These are phyloP conservation scores for Danio rerio DNA, from an alignment of 2,113 vertebrate species.

Conservation along the genomic window GRCz12tu NC_133176.1:48401501-48402000, in stretches of 20 bases:
- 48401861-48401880: background rate
- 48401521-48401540: background rate
- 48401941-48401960: background rate
- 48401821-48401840: background rate
- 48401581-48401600: background rate
- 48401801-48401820: background rate
- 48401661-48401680: background rate
- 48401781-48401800: background rate
- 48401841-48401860: background rate
- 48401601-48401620: background rate
- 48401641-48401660: background rate
- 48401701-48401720: background rate
- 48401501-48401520: background rate
- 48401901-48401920: background rate
- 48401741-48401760: too few species aligned
- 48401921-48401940: too few species aligned
- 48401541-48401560: background rate
- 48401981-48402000: background rate
- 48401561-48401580: background rate
- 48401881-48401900: background rate
- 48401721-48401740: too few species aligned
- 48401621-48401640: background rate
- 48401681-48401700: background rate
- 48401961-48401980: background rate
- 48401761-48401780: background rate